These are phyloP conservation scores for Tetramorium alpestre DNA, from an alignment of 1,140 invertebrate species.

Conservation along the genomic window DNA sequence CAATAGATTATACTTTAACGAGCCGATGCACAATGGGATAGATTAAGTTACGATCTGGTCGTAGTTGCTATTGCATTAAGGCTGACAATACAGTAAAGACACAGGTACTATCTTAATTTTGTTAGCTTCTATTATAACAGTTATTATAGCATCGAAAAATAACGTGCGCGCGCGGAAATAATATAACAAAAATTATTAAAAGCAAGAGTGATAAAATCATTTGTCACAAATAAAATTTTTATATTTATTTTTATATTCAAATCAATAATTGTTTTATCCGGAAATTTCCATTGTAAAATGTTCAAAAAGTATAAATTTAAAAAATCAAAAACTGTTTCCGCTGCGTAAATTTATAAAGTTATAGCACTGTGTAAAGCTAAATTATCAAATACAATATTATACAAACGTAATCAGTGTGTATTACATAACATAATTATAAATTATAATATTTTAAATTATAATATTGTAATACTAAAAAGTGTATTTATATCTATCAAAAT, in stretches of 20 bases:
- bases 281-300: background rate
- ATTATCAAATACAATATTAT: constrained; percentile 20
- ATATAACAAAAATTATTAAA: background rate
- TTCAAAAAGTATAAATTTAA: constrained; percentile 1
- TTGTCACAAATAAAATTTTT: background rate
- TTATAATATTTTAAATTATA: no score
- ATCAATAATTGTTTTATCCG: background rate
- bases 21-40: background rate
- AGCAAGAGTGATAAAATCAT: background rate
- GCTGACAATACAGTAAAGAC: background rate
- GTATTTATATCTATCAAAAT: background rate
- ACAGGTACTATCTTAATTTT: background rate
- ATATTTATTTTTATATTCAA: background rate
- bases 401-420: background rate
- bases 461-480: background rate
- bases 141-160: background rate
- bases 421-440: background rate
- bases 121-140: background rate
- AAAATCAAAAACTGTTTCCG: background rate
- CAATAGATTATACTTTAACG: constrained; percentile 32
- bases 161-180: background rate
- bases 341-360: background rate
- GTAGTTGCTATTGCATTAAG: background rate
- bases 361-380: background rate
- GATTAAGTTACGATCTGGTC: constrained; percentile 13